phyloP scores from a whole-genome alignment of 2,888 invertebrate genomes.

The Patella ulyssiponensis region DNA sequence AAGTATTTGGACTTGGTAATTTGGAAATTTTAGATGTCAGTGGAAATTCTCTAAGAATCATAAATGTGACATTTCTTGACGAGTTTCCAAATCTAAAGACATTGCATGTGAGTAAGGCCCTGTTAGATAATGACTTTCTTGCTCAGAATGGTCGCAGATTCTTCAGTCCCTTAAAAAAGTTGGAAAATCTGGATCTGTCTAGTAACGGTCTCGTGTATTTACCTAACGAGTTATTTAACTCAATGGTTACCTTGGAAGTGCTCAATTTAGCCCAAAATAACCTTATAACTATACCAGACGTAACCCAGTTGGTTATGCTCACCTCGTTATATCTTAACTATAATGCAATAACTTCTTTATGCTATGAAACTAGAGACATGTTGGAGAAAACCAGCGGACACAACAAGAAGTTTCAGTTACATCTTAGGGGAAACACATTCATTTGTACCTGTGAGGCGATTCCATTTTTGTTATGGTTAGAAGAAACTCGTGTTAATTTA shows the following conservation, averaged over 20 bases:
- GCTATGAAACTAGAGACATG: neutral
- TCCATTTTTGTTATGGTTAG: neutral
- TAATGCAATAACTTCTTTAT: neutral
- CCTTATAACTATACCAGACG: neutral
- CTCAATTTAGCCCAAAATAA: neutral
- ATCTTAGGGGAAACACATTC: neutral
- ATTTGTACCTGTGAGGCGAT: neutral
- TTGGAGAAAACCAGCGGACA: neutral
- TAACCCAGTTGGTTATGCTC: neutral
- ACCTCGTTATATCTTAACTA: neutral
- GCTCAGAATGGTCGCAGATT: neutral
- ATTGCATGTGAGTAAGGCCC: neutral
- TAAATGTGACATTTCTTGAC: neutral
- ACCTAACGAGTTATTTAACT: neutral
- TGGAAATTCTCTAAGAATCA: neutral
- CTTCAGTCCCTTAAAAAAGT: neutral
- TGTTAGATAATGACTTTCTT: neutral
- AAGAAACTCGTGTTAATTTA: neutral
- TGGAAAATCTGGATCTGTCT: neutral
- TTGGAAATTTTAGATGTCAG: neutral
- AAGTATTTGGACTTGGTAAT: neutral
- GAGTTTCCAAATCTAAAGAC: neutral
- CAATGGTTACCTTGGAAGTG: neutral
- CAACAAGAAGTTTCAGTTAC: neutral
- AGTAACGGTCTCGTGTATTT: neutral